Evolutionary conservation across 2,797 vertebrate genomes (phyloP).

Genomic region (Darevskia mixta): DNA sequence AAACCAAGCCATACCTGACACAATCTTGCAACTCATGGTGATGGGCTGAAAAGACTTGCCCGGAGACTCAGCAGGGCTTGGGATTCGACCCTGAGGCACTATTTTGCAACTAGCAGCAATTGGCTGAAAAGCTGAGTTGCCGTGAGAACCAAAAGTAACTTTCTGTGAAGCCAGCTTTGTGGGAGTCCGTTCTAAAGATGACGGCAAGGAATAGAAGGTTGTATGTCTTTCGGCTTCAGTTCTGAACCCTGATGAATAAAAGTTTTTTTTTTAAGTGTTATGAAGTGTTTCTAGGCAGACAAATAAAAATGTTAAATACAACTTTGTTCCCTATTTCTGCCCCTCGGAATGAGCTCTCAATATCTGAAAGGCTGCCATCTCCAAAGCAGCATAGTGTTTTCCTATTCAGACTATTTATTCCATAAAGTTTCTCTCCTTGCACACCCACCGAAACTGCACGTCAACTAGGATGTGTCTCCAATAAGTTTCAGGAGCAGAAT

Average conservation of each 20-base stretch:
- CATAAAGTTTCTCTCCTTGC: neutral
- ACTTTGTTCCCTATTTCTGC: neutral
- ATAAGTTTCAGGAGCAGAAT: neutral
- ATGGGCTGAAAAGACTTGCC: slow-evolving; percentile 98
- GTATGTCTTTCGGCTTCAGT: slow-evolving; percentile 83
- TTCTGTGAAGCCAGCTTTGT: slow-evolving; percentile 90
- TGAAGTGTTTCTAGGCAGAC: slow-evolving; percentile 56
- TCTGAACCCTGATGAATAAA: slow-evolving; percentile 83
- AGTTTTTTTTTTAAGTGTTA: slow-evolving; percentile 59
- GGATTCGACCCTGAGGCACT: slow-evolving; percentile 89
- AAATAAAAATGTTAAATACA: neutral
- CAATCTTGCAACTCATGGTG: slow-evolving; percentile 99
- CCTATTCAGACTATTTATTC: neutral
- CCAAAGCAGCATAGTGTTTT: neutral
- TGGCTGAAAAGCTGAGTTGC: slow-evolving; percentile 98
- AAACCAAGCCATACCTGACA: slow-evolving; percentile 88
- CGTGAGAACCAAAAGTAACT: slow-evolving; percentile 91
- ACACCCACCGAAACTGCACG: neutral
- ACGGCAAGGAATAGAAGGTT: slow-evolving; percentile 82
- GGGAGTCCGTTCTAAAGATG: slow-evolving; percentile 89
- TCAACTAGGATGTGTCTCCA: neutral
- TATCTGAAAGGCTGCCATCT: neutral
- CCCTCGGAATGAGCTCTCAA: neutral
- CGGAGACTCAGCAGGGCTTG: slow-evolving; percentile 93
- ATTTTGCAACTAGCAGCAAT: slow-evolving; percentile 99